Evolutionary conservation across 2,113 vertebrate species (phyloP).

Genomic region (Chaetodon auriga): DNA sequence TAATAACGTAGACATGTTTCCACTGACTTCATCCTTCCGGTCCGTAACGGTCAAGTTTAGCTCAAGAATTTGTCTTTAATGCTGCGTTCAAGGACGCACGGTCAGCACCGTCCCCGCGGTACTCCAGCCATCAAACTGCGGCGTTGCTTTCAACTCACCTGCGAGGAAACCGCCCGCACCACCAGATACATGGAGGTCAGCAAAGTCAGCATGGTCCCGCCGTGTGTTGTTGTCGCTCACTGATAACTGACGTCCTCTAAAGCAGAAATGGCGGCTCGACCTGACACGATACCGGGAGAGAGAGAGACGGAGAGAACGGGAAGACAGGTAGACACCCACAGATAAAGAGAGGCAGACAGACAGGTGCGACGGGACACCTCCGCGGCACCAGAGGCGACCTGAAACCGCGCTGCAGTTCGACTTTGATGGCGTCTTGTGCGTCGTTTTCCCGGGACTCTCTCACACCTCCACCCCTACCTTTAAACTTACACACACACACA

Average conservation of each 20-base stretch:
- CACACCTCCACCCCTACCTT: conserved; percentile 31
- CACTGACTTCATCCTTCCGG: accelerated
- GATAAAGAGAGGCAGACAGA: background rate
- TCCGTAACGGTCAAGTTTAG: background rate
- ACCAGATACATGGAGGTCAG: conserved; percentile 85
- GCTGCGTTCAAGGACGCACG: conserved; percentile 56
- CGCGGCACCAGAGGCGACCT: conserved; percentile 18
- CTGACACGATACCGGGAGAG: conserved; percentile 1
- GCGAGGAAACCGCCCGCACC: conserved; percentile 77
- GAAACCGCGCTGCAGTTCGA: conserved; percentile 40
- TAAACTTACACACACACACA: background rate
- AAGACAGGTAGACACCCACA: conserved; percentile 11
- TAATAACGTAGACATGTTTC: background rate
- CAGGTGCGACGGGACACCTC: background rate
- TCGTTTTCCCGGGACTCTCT: background rate
- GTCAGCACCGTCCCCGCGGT: conserved; percentile 17
- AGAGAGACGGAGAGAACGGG: background rate
- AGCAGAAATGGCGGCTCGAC: conserved; percentile 36
- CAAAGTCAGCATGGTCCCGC: conserved; percentile 80
- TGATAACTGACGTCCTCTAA: conserved; percentile 17
- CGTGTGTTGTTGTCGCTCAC: conserved; percentile 8
- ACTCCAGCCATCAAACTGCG: background rate
- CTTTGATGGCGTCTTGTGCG: conserved; percentile 24
- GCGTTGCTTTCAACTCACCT: conserved; percentile 75
- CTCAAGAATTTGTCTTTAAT: background rate